These are phyloP conservation scores for Brachionus asplanchnoidis DNA, from an alignment of 1,140 invertebrate species.

Conservation along the genomic window DNA sequence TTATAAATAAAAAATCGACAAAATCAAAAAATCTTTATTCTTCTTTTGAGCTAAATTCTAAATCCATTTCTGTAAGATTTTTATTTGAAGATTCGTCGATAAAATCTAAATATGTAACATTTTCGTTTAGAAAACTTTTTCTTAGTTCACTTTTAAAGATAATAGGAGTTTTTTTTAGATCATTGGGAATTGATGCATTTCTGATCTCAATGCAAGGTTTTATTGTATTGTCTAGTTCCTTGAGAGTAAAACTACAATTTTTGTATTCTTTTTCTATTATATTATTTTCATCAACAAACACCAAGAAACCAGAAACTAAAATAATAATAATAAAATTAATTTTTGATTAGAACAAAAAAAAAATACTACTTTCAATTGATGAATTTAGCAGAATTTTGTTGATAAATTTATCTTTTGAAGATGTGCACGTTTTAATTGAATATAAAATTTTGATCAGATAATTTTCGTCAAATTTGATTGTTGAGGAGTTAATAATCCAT, in stretches of 20 bases:
- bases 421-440: background rate
- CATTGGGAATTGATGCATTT: background rate
- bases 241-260: background rate
- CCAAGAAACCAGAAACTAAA: background rate
- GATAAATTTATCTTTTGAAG: background rate
- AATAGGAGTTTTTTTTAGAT: background rate
- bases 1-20: no score
- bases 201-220: background rate
- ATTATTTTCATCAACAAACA: background rate
- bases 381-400: background rate
- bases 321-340: background rate
- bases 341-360: background rate
- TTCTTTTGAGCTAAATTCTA: background rate
- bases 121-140: background rate
- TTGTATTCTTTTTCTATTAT: conserved; percentile 14
- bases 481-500: background rate
- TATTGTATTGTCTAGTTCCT: background rate
- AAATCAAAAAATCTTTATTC: background rate
- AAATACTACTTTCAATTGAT: background rate
- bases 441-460: background rate
- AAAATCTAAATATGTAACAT: background rate
- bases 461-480: background rate
- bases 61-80: background rate
- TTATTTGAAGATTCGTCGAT: background rate
- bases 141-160: background rate